Conservation (phyloP, 2,888 invertebrate genomes). For the Argyra leucocephala region DNA sequence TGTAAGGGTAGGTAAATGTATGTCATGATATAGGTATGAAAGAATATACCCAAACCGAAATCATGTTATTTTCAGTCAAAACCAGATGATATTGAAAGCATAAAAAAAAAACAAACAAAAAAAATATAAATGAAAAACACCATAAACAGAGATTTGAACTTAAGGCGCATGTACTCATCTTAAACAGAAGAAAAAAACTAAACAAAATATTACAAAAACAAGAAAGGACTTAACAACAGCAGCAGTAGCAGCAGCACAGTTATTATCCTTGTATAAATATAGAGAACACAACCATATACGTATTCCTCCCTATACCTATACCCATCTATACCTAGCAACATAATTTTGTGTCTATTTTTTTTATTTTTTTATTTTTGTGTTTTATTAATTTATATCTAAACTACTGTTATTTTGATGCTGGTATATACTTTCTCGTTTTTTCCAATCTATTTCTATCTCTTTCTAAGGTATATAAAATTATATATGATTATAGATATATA, state of each 20-base stretch:
- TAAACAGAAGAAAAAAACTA: neutral
- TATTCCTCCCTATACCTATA: neutral
- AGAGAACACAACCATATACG: neutral
- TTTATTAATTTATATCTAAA: neutral
- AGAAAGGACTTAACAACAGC: constrained; percentile 1
- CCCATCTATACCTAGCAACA: neutral
- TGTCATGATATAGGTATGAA: neutral
- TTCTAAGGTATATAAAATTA: too few relatives aligned
- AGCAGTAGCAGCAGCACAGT: too few relatives aligned
- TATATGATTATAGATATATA: neutral
- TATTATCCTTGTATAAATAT: neutral
- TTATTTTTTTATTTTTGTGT: neutral
- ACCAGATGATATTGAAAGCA: neutral
- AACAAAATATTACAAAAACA: neutral
- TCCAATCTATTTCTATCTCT: neutral
- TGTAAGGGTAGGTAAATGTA: neutral
- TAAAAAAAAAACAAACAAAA: neutral
- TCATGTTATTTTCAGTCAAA: constrained; percentile 3
- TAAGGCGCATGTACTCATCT: neutral
- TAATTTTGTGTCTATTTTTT: neutral
- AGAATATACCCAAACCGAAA: neutral
- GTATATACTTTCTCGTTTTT: neutral
- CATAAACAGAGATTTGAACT: neutral
- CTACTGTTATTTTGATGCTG: neutral
- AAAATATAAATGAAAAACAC: neutral